A percentile compares a stretch with the other conserved stretches of the same genome.
Evolutionary conservation across 2,113 vertebrate species (phyloP).

Genomic region (Vidua macroura): DNA sequence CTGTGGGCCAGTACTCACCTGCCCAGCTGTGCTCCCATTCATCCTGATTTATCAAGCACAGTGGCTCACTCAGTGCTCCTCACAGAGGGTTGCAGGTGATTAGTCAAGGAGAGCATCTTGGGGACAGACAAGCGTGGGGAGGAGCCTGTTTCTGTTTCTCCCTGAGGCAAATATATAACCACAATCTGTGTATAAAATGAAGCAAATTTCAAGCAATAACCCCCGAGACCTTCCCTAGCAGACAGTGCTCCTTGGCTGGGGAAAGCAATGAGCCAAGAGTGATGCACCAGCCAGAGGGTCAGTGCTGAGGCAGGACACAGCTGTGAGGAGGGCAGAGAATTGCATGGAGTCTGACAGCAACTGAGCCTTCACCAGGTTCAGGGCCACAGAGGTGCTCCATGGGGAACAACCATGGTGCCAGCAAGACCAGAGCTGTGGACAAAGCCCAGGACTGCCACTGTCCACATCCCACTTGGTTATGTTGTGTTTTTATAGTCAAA

Average conservation of each 20-base stretch:
- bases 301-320: neutral
- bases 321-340: neutral
- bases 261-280: neutral
- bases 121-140: neutral
- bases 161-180: neutral
- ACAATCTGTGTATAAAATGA: neutral
- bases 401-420: neutral
- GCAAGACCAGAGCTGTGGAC: neutral
- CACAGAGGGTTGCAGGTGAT: neutral
- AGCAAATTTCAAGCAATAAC: neutral
- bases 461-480: neutral
- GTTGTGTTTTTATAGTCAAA: rapidly evolving
- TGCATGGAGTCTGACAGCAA: neutral
- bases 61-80: neutral
- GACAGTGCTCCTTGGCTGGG: neutral
- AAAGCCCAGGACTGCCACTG: neutral
- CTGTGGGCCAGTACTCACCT: neutral
- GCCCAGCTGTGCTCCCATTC: neutral
- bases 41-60: neutral
- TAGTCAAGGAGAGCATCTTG: neutral
- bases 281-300: neutral
- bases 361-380: neutral
- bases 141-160: neutral
- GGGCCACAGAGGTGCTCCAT: neutral
- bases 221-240: neutral